These are phyloP conservation scores for Schizotus pectinicornis DNA, from an alignment of 2,888 invertebrate genomes.

Conservation along the genomic window DNA sequence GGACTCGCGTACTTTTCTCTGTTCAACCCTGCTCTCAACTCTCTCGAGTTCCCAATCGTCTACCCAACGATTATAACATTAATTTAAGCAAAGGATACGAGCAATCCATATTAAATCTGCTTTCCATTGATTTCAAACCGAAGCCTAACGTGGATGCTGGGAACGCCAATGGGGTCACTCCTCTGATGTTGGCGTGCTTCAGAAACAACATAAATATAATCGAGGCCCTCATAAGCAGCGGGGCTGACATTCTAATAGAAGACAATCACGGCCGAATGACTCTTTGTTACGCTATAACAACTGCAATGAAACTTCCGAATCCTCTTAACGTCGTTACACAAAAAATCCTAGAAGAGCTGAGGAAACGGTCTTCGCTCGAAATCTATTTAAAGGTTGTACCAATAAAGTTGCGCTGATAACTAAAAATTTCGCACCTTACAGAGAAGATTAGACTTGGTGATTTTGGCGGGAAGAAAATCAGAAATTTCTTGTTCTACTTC, in stretches of 20 bases:
- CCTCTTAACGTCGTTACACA: slow-evolving; percentile 46
- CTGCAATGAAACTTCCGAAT: slow-evolving; percentile 48
- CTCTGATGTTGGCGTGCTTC: slow-evolving; percentile 56
- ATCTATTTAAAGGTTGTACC: slow-evolving; percentile 48
- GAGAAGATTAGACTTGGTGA: slow-evolving; percentile 48
- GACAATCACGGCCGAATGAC: slow-evolving; percentile 54
- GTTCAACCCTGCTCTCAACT: no score
- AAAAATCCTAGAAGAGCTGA: slow-evolving; percentile 43
- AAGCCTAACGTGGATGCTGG: slow-evolving; percentile 47
- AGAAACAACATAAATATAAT: slow-evolving; percentile 50
- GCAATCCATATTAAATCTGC: neutral
- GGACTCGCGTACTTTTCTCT: no score
- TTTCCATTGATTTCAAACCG: neutral
- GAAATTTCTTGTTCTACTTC: slow-evolving; percentile 34
- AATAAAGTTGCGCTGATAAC: neutral
- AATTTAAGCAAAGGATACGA: no score
- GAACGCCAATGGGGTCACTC: slow-evolving; percentile 54
- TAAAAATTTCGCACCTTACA: slow-evolving; percentile 32
- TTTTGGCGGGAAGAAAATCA: slow-evolving; percentile 34
- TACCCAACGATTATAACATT: no score
- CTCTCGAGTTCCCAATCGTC: no score
- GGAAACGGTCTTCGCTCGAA: slow-evolving; percentile 40
- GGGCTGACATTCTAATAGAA: slow-evolving; percentile 49
- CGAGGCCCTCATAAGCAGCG: slow-evolving; percentile 43
- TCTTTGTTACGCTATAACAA: slow-evolving; percentile 54